Conservation (phyloP, 2,888 invertebrate genomes). For the Eustalomyia histrio region DNA sequence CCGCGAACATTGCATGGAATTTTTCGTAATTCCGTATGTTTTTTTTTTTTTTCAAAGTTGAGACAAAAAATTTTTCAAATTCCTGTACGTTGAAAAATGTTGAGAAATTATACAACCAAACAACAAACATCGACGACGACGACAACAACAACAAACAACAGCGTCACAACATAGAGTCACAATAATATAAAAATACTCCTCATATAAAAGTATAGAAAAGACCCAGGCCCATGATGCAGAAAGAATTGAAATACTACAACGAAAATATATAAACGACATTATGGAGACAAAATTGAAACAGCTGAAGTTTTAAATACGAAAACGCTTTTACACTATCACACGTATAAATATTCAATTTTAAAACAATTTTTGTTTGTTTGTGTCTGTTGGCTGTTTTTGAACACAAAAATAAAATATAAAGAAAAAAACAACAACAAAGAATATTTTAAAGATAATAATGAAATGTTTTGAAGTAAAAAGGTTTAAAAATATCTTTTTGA, state of each 20-base stretch:
- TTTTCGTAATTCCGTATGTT: slow-evolving; percentile 55
- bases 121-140: slow-evolving; percentile 54
- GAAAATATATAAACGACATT: slow-evolving; percentile 50
- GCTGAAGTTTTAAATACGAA: slow-evolving; percentile 53
- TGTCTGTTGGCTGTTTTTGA: neutral
- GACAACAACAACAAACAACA: slow-evolving; percentile 47
- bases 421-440: neutral
- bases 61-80: slow-evolving; percentile 68
- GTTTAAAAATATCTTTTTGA: slow-evolving; percentile 28
- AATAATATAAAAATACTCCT: slow-evolving; percentile 25
- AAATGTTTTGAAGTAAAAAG: slow-evolving; percentile 10
- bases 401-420: too few relatives aligned
- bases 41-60: slow-evolving; percentile 47
- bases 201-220: neutral
- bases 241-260: slow-evolving; percentile 46
- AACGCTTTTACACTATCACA: slow-evolving; percentile 24
- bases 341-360: neutral
- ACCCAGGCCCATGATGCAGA: slow-evolving; percentile 18
- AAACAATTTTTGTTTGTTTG: neutral
- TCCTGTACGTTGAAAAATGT: slow-evolving; percentile 69
- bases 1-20: slow-evolving; percentile 58
- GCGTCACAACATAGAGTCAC: slow-evolving; percentile 39
- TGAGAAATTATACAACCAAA: slow-evolving; percentile 61
- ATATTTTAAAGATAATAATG: slow-evolving; percentile 30
- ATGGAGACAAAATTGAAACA: slow-evolving; percentile 64